These are phyloP conservation scores for Perizoma flavofasciatum DNA, from an alignment of 2,888 invertebrate genomes.

Conservation along the genomic window DNA sequence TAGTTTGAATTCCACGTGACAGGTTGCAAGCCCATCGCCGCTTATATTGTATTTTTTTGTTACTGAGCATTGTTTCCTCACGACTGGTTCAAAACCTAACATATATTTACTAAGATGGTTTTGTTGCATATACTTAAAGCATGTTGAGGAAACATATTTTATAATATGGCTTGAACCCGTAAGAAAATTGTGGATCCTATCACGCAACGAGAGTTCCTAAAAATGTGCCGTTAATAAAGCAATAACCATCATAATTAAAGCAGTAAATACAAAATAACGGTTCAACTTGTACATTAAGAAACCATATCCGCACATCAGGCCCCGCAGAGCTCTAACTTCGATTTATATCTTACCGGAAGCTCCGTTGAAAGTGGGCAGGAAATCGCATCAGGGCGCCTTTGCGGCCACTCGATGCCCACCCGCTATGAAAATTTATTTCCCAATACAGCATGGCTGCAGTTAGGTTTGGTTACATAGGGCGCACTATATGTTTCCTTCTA, in stretches of 20 bases:
- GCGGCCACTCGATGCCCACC: slow-evolving; percentile 58
- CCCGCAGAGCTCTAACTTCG: slow-evolving; percentile 61
- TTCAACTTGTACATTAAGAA: slow-evolving; percentile 29
- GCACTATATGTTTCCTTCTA: neutral
- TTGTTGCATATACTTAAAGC: no score
- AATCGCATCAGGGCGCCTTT: slow-evolving; percentile 75
- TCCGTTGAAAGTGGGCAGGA: slow-evolving; percentile 72
- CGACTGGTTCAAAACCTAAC: no score
- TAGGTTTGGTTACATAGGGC: slow-evolving; percentile 2
- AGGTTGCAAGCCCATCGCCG: no score
- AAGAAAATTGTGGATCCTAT: no score
- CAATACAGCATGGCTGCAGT: slow-evolving; percentile 19
- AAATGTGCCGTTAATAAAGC: neutral
- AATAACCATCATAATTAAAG: slow-evolving; percentile 2
- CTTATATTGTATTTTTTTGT: no score
- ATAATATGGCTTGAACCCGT: no score
- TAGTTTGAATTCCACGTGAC: no score
- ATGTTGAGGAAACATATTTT: no score
- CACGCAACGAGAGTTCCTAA: no score
- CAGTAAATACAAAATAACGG: slow-evolving; percentile 20
- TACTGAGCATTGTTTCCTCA: no score
- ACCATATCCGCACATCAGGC: slow-evolving; percentile 50
- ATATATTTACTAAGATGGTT: no score
- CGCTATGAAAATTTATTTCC: slow-evolving; percentile 55
- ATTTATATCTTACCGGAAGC: slow-evolving; percentile 72